phyloP scores from a whole-genome alignment of 1,140 invertebrate species.

The Sycobia sp. region DNA sequence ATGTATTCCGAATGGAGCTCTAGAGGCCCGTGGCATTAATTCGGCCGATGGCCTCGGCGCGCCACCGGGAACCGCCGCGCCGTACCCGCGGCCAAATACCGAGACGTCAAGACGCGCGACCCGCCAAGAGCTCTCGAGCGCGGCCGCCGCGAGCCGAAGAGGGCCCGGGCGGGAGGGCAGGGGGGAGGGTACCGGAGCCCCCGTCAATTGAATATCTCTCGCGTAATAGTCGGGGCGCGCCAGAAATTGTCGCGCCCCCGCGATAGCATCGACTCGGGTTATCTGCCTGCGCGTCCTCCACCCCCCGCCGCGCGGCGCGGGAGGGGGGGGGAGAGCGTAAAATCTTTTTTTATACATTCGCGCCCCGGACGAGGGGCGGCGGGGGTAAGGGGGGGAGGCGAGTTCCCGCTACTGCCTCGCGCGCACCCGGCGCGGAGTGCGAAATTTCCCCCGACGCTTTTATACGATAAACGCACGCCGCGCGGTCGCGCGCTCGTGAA shows the following conservation, averaged over 20 bases:
- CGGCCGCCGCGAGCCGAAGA: background rate
- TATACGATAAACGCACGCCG: slow-evolving; percentile 43
- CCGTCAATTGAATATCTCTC: slow-evolving; percentile 11
- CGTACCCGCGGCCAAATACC: no score
- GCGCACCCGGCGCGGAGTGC: slow-evolving; percentile 31
- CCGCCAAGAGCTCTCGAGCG: no score
- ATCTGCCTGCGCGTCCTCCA: slow-evolving; percentile 1
- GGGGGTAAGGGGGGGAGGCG: background rate
- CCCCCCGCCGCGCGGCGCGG: no score
- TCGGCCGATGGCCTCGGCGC: no score
- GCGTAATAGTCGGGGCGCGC: background rate
- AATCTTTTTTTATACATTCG: slow-evolving; percentile 20
- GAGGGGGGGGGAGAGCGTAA: no score
- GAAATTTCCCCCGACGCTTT: slow-evolving; percentile 48
- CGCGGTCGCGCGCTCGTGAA: slow-evolving; percentile 31
- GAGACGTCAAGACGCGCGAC: no score
- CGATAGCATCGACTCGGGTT: background rate
- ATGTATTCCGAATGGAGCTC: no score
- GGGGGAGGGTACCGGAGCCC: no score
- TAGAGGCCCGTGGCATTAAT: no score
- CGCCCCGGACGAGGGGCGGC: background rate
- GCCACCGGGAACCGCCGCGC: no score
- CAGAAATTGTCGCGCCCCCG: slow-evolving; percentile 3
- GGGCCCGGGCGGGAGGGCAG: background rate
- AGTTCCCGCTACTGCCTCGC: background rate